Evolutionary conservation across 2,113 vertebrate species (phyloP), one percentile per base, ranked within the genome.

Genomic region (Coryphaenoides rupestris): DNA sequence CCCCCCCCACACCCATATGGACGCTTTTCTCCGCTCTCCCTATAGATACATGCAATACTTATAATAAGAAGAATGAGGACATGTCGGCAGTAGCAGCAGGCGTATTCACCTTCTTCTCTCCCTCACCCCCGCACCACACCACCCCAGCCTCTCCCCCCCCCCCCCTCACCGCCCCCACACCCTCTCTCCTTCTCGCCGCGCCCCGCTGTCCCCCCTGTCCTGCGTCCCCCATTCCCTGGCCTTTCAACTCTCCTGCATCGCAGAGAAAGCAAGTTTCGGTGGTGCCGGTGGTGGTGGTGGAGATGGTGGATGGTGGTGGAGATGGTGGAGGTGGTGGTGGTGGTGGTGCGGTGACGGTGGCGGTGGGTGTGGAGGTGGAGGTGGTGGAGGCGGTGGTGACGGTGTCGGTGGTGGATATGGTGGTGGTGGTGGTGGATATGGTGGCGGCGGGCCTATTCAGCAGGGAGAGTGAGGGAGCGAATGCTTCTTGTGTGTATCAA

Each of bases 1-100:
- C n/a, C n/a, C n/a, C 28, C 28, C 28, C 28, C 28, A 4, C 28
- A 4, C 33, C 77, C 62, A 83, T 77, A 80, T 76, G 78, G 64
- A 55, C 47, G 73, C 7, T 60, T 12, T 50, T 58, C 68, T 65
- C 68, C n/a, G n/a, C n/a, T n/a, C 63, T 82, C 78, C 83, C 70
- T 76, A 84, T 85, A 84, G 84, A 83, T 81, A 64, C 72, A 82
- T 77, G n/a, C n/a, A n/a, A n/a, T n/a, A n/a, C n/a, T n/a, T n/a
- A n/a, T n/a, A n/a, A n/a, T n/a, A n/a, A 82, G 73, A 60, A 60
- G 68, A 78, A 70, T 73, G 61, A 80, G 79, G 83, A 76, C 77
- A 80, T 82, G 75, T 83, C 84, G 80, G 33, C 33, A 40, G 33
- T 12, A 40, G 33, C 33, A 74, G 80, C 65, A 68, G 80, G 72